A percentile compares a stretch with the other conserved stretches of the same genome.
phyloP scores from a whole-genome alignment of 2,797 vertebrate genomes.

The Phalanger gymnotis region DNA sequence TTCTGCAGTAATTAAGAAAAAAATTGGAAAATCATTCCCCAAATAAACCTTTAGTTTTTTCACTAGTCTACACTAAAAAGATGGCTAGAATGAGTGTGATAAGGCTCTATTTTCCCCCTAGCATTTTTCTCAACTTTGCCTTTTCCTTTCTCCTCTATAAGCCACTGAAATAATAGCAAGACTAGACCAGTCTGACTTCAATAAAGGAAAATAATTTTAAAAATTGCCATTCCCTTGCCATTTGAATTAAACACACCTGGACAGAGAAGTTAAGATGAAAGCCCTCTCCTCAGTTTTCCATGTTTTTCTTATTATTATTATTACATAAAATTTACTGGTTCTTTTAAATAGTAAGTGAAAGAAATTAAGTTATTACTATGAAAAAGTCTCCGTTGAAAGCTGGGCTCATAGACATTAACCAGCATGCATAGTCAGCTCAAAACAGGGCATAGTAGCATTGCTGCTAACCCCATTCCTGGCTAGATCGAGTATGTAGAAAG shows the following conservation, averaged over 20 bases:
- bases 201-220: slow-evolving; percentile 45
- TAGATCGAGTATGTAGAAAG: background rate
- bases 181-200: slow-evolving; percentile 42
- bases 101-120: background rate
- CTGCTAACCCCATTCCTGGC: background rate
- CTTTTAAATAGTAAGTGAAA: slow-evolving; percentile 34
- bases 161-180: slow-evolving; percentile 32
- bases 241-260: slow-evolving; percentile 51
- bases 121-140: background rate
- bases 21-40: background rate
- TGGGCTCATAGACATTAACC: background rate
- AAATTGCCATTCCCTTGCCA: slow-evolving; percentile 1
- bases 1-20: background rate
- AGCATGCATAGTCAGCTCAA: background rate
- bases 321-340: background rate
- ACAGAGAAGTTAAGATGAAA: slow-evolving; percentile 41
- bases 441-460: background rate
- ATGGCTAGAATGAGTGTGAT: background rate
- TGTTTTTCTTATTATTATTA: slow-evolving; percentile 18
- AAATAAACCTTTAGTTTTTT: background rate
- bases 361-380: slow-evolving; percentile 31
- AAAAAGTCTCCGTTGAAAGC: background rate
- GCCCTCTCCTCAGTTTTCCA: background rate
- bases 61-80: background rate
- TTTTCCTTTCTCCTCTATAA: background rate